phyloP scores from a whole-genome alignment of 2,113 vertebrate genomes.

The Hepsetus odoe region DNA sequence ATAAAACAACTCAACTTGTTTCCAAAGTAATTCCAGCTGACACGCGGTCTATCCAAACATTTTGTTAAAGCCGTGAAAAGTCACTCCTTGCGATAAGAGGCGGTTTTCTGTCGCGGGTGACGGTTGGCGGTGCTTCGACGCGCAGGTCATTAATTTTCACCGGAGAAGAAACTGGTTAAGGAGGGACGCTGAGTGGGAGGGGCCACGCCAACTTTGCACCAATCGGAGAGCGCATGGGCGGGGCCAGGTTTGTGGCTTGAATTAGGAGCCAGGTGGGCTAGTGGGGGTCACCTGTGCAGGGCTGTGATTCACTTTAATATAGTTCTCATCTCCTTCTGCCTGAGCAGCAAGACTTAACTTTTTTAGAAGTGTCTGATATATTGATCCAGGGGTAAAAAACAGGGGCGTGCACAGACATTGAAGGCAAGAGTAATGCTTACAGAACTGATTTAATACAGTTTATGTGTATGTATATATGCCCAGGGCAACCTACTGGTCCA shows the following conservation, averaged over 20 bases:
- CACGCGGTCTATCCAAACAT: neutral
- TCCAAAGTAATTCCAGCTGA: slow-evolving; percentile 18
- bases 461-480: too few species aligned
- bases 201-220: slow-evolving; percentile 70
- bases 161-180: slow-evolving; percentile 43
- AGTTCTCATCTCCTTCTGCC: too few species aligned
- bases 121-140: slow-evolving; percentile 48
- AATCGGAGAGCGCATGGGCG: slow-evolving; percentile 67
- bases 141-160: slow-evolving; percentile 38
- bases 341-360: too few species aligned
- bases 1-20: neutral
- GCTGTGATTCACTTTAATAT: too few species aligned
- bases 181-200: slow-evolving; percentile 56
- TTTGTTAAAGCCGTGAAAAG: neutral
- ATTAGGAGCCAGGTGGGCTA: too few species aligned
- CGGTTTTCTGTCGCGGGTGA: slow-evolving; percentile 28
- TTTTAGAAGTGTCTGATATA: too few species aligned
- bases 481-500: too few species aligned
- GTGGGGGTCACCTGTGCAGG: too few species aligned
- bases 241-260: slow-evolving; percentile 25
- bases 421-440: too few species aligned
- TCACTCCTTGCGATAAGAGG: neutral
- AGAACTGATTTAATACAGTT: too few species aligned
- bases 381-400: too few species aligned
- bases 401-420: too few species aligned